Base-by-base conservation (phyloP, 30 jellyfish, hydroid and myxozoan species). In the Rhopilema esculentum region DNA sequence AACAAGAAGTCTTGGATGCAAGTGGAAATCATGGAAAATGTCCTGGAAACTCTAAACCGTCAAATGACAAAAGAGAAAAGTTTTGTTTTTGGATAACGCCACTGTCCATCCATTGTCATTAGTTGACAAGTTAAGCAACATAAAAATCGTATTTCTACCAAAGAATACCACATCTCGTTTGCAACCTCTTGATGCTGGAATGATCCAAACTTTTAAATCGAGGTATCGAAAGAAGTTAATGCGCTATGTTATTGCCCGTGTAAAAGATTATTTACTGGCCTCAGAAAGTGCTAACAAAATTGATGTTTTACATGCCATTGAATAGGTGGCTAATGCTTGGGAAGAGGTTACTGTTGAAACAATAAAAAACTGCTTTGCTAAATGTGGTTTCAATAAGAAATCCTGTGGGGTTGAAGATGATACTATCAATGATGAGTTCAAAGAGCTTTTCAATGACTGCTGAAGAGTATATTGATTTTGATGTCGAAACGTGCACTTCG, bases 261-360 rank as follows among this genome's bases (percentile, higher is more conserved):
- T 70, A 70, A 70, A 70, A 24, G 82, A 49, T 23, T 66, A 53
- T 32, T n/a, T 71, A 33, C 48, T 49, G 48, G 93, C 92, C 25
- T 74, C 93, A n/a, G 91, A 31, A 61, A 84, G 27, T 33, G 84
- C 66, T 4, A 1, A 84, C 52, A 53, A 84, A 31, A 1, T 84
- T 57, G 93, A 84, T 66, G 85, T 84, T 61, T 61, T 84, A 27
- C 67, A 71, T 73, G 93, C 93, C 25, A 84, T 84, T 48, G 50
- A 71, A 71, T 72, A 93, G 93, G 85, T 75, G 33, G 84, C 30
- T 16, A 49, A 22, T 17, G 82, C 93, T 75, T 84, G 92, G 93
- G 32, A 84, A 74, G 63, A 84, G 66, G 93, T 75, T 73, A n/a
- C 92, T 26, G 64, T 27, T 22, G 92, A 48, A n/a, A 84, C 93